Percentiles rank a stretch among this genome's conserved stretches.
These are phyloP conservation scores for Butorides virescens DNA, from an alignment of 2,113 vertebrate species.

Conservation along the genomic window DNA sequence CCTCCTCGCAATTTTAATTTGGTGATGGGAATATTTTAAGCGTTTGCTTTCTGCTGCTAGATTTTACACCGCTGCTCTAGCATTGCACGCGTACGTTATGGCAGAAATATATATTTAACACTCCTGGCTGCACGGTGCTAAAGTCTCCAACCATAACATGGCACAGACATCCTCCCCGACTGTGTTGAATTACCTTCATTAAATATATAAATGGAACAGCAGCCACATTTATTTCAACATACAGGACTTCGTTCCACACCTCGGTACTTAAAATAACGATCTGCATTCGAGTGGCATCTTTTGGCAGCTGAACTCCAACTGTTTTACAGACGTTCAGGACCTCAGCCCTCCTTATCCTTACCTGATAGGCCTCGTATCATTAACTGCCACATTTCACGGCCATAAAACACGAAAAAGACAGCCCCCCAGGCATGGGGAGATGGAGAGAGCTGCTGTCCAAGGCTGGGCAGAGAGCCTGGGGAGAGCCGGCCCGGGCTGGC, in stretches of 20 bases:
- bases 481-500: not conserved
- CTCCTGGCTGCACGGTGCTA: not conserved
- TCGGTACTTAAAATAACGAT: conserved; percentile 20
- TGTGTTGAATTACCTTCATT: conserved; percentile 7
- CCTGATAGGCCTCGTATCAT: not conserved
- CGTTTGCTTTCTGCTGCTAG: not conserved
- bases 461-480: not conserved
- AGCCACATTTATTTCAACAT: not conserved
- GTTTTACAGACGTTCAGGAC: not conserved
- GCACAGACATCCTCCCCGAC: not conserved
- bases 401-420: not conserved
- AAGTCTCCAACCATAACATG: not conserved
- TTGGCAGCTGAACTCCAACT: not conserved
- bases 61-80: not conserved
- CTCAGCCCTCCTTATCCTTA: not conserved
- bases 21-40: not conserved
- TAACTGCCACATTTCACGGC: not conserved
- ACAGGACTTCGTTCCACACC: not conserved
- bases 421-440: fast-evolving
- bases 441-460: not conserved
- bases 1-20: not conserved
- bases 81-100: not conserved
- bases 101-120: not conserved
- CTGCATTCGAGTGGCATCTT: conserved; percentile 4
- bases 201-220: not conserved